Evolutionary conservation across 2,888 invertebrate genomes (phyloP).

Genomic region (Scaptomyza caliginosa): DNA sequence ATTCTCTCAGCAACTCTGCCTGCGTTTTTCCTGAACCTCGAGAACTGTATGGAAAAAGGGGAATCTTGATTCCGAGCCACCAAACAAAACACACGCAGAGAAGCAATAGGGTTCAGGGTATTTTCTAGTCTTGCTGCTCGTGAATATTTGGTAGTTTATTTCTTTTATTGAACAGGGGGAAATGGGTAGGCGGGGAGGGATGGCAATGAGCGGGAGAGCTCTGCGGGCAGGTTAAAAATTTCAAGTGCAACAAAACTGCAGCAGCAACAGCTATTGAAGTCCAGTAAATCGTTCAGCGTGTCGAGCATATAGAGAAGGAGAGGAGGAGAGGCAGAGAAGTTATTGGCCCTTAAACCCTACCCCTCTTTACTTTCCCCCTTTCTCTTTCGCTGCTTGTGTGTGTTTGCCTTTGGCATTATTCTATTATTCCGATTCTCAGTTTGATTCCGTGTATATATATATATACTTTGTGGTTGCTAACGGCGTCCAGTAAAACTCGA

Average conservation of each 20-base stretch:
- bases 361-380: background rate
- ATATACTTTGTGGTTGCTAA: slow-evolving; percentile 24
- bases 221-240: slow-evolving; percentile 61
- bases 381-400: slow-evolving; percentile 18
- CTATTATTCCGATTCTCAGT: slow-evolving; percentile 47
- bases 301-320: background rate
- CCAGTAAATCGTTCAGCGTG: slow-evolving; percentile 26
- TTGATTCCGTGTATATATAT: slow-evolving; percentile 15
- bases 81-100: no score
- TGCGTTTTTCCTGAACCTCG: background rate
- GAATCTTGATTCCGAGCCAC: no score
- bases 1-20: background rate
- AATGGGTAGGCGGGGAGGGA: background rate
- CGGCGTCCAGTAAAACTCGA: slow-evolving; percentile 14
- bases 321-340: background rate
- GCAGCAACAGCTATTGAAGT: slow-evolving; percentile 5
- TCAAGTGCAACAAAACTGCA: slow-evolving; percentile 57
- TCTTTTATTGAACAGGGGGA: no score
- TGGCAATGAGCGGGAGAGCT: background rate
- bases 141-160: no score
- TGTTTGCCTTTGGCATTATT: slow-evolving; percentile 46
- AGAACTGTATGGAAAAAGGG: no score
- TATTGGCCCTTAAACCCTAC: slow-evolving; percentile 4
- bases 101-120: no score
- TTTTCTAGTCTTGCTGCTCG: no score